A percentile compares a stretch with the other conserved stretches of the same genome.
phyloP scores from a whole-genome alignment of 2,113 vertebrate genomes.

The Scatophagus argus region DNA sequence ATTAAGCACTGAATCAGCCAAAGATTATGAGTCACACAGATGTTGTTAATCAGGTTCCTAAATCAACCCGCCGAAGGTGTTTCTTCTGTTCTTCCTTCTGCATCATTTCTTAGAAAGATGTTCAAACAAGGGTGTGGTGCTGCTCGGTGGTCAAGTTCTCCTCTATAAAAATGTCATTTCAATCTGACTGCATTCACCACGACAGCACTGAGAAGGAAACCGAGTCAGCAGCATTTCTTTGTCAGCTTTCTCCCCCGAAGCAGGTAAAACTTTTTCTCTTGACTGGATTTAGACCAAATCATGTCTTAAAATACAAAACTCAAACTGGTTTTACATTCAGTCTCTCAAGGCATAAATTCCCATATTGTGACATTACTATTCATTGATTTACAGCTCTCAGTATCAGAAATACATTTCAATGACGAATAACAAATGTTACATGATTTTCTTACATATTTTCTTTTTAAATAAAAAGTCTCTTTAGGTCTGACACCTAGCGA shows the following conservation, averaged over 20 bases:
- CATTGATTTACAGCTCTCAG: neutral
- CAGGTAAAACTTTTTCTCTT: neutral
- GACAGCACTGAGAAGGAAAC: neutral
- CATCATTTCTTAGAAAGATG: neutral
- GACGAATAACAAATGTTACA: too few relatives aligned
- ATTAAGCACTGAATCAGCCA: too few relatives aligned
- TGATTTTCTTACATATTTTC: too few relatives aligned
- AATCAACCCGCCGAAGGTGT: neutral
- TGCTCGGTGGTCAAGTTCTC: neutral
- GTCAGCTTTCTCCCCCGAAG: neutral
- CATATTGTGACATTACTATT: neutral
- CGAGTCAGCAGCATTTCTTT: neutral
- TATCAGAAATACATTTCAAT: too few relatives aligned
- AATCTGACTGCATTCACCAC: neutral
- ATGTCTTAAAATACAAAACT: neutral
- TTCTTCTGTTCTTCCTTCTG: too few relatives aligned
- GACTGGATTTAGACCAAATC: neutral
- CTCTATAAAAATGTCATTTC: neutral
- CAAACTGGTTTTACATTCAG: too few relatives aligned
- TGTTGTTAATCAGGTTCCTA: neutral
- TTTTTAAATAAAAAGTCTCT: too few relatives aligned
- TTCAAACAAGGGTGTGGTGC: neutral
- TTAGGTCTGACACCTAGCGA: too few relatives aligned
- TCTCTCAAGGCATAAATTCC: too few relatives aligned
- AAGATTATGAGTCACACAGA: neutral